phyloP scores from a whole-genome alignment of 2,888 invertebrate genomes.

The Tenthredo mesomela region DNA sequence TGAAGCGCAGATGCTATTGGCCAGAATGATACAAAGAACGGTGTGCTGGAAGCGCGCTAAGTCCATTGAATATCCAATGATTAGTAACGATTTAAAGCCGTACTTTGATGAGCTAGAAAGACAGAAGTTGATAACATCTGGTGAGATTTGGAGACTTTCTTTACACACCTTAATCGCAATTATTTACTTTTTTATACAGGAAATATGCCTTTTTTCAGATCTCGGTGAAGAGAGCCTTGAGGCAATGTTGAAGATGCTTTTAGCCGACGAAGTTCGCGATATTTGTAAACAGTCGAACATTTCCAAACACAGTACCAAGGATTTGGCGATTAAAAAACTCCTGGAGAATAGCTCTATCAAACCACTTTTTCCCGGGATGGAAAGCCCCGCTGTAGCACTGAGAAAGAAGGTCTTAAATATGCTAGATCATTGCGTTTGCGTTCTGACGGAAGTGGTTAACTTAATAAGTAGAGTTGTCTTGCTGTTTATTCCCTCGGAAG shows the following conservation, averaged over 20 bases:
- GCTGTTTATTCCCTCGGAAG: constrained; percentile 68
- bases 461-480: constrained; percentile 68
- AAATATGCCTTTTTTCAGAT: constrained; percentile 58
- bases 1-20: constrained; percentile 68
- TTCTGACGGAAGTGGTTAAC: constrained; percentile 61
- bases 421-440: constrained; percentile 65
- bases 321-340: constrained; percentile 60
- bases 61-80: constrained; percentile 63
- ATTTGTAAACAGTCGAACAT: constrained; percentile 66
- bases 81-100: constrained; percentile 61
- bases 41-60: constrained; percentile 64
- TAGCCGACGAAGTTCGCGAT: constrained; percentile 63
- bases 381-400: constrained; percentile 63
- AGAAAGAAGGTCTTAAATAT: constrained; percentile 52
- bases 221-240: constrained; percentile 57
- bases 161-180: neutral
- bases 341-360: constrained; percentile 60
- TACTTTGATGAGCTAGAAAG: constrained; percentile 62
- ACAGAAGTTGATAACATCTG: constrained; percentile 56
- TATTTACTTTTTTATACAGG: neutral
- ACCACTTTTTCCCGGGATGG: constrained; percentile 66
- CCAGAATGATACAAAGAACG: constrained; percentile 69
- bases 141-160: constrained; percentile 25
- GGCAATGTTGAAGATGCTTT: constrained; percentile 65
- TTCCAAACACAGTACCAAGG: constrained; percentile 61